These are phyloP conservation scores for Podotricha telesiphe DNA, from an alignment of 2,888 invertebrate genomes.

Conservation along the genomic window DNA sequence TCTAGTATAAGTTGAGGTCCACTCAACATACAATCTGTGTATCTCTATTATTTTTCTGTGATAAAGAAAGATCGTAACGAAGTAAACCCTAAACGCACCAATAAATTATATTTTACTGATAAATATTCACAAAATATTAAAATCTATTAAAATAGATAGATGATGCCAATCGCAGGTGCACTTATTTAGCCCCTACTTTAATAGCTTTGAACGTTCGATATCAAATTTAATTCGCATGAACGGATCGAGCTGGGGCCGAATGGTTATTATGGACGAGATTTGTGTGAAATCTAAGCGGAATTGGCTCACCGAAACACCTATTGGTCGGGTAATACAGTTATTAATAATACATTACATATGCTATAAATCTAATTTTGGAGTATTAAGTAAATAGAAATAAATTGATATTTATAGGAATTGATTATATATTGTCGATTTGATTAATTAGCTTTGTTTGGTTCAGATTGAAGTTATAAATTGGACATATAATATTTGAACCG, in stretches of 20 bases:
- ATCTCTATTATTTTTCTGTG: too few relatives aligned
- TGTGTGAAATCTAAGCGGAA: conserved; percentile 41
- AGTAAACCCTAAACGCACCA: background rate
- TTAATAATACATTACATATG: conserved; percentile 35
- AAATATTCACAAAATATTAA: background rate
- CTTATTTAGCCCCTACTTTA: conserved; percentile 32
- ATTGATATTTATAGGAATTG: conserved; percentile 5
- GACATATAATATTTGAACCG: too few relatives aligned
- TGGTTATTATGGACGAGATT: conserved; percentile 42
- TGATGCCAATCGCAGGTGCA: conserved; percentile 25
- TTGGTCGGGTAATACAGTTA: conserved; percentile 36
- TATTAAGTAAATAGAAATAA: conserved; percentile 13
- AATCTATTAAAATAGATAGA: conserved; percentile 17
- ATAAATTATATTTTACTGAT: background rate
- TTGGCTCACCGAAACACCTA: conserved; percentile 40
- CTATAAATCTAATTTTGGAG: conserved; percentile 22
- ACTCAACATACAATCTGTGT: too few relatives aligned
- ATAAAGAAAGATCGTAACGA: too few relatives aligned
- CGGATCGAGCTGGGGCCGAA: conserved; percentile 39
- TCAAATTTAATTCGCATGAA: conserved; percentile 43
- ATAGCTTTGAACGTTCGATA: conserved; percentile 36
- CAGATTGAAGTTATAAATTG: too few relatives aligned
- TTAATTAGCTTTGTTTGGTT: too few relatives aligned
- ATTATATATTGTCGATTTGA: background rate
- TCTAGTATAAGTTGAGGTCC: too few relatives aligned